Conservation (phyloP, 2,113 vertebrate species). For the Progne subis region DNA sequence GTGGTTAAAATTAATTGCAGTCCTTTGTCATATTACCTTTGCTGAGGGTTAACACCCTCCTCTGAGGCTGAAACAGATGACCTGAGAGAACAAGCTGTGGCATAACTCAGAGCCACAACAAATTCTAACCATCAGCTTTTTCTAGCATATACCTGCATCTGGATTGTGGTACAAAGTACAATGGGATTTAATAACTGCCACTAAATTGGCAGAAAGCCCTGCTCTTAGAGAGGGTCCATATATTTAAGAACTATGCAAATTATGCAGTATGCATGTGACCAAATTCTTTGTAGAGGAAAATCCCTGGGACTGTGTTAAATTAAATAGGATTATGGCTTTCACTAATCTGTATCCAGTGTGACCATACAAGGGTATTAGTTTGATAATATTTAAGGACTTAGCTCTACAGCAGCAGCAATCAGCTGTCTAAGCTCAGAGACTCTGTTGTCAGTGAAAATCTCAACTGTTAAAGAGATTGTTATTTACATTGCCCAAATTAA, state of each 20-base stretch:
- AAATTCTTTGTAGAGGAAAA: conserved; percentile 54
- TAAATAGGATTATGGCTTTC: conserved; percentile 66
- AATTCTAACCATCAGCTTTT: neutral
- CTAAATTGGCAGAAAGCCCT: conserved; percentile 4
- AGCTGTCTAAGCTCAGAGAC: neutral
- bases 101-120: neutral
- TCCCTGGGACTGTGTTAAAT: conserved; percentile 63
- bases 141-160: conserved; percentile 23
- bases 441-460: conserved; percentile 5
- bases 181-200: conserved; percentile 32
- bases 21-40: neutral
- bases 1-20: conserved; percentile 9
- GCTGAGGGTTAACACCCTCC: neutral
- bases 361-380: conserved; percentile 65
- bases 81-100: neutral
- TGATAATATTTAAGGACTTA: conserved; percentile 56
- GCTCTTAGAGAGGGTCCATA: neutral
- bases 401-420: conserved; percentile 37
- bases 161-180: neutral
- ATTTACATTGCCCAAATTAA: neutral
- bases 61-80: neutral
- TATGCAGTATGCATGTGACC: conserved; percentile 46
- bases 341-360: conserved; percentile 63
- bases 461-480: neutral
- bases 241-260: conserved; percentile 47